phyloP scores from a whole-genome alignment of 2,888 invertebrate genomes.

The Drosophila nigricruria region DNA sequence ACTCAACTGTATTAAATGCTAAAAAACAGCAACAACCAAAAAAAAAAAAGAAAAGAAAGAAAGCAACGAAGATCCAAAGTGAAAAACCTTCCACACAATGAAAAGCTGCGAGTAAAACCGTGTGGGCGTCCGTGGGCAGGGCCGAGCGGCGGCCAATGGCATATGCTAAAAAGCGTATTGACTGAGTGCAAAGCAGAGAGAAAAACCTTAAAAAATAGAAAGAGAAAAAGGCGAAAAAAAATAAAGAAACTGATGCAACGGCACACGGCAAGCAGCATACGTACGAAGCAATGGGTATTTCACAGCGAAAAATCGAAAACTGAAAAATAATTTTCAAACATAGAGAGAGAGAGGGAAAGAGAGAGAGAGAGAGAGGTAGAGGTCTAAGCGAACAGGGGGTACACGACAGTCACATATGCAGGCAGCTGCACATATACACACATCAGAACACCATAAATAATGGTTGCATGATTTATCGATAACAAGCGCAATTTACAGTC shows the following conservation, averaged over 20 bases:
- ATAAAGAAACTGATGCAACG: constrained; percentile 53
- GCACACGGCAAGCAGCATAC: constrained; percentile 47
- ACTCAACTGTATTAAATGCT: constrained; percentile 82
- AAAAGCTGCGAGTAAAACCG: constrained; percentile 67
- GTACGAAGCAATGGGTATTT: constrained; percentile 77
- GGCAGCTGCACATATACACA: constrained; percentile 58
- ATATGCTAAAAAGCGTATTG: constrained; percentile 81
- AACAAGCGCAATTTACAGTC: constrained; percentile 84
- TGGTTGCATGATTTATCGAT: constrained; percentile 85
- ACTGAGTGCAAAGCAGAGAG: constrained; percentile 52
- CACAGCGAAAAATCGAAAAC: constrained; percentile 82
- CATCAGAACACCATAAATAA: constrained; percentile 83
- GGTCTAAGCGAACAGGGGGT: constrained; percentile 10
- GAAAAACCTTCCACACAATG: constrained; percentile 82
- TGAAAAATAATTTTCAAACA: constrained; percentile 79
- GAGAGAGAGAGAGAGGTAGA: neutral
- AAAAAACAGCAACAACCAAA: constrained; percentile 73
- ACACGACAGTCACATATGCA: constrained; percentile 73
- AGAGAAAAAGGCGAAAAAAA: constrained; percentile 22
- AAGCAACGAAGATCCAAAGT: constrained; percentile 63
- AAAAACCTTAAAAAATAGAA: constrained; percentile 46
- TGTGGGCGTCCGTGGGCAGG: constrained; percentile 4
- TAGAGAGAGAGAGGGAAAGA: constrained; percentile 21
- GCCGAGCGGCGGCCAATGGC: constrained; percentile 75
- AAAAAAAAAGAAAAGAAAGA: neutral